Base-by-base conservation (phyloP, 2,888 invertebrate species). In the Cylindroiulus punctatus region DNA sequence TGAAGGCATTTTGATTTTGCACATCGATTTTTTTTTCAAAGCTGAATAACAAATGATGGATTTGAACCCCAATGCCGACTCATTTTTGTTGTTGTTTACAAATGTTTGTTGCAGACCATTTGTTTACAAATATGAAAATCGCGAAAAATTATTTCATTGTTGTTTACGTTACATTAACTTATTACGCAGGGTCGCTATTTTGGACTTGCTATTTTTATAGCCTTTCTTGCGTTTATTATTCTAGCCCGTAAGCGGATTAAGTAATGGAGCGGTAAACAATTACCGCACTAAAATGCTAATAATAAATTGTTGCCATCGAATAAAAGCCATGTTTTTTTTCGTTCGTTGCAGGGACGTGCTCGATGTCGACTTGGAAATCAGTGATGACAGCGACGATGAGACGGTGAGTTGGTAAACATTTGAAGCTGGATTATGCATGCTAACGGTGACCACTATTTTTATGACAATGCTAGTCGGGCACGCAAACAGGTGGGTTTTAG, bases 341-440 rank as follows among this genome's bases (percentile, higher is more conserved):
- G 22, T 85, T 85, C 19, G 26, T 85, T 85, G 14, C 52, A 86
- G 87, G 57, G 87, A 84, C 8, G 65, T 52, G 86, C 86, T 87
- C 40, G 82, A 47, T 52, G 86, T 57, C 19, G 87, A 87, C 57
- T 87, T 87, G 87, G 52, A 57, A 40, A 86, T 87, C 14, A 87
- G 87, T 44, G 87, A 86, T 22, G 86, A 87, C 36, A 87, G 87
- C 42, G 87, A 87, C 42, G 87, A 87, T 57, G 87, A 87, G 84
- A n/a, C 65, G 85, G 87, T 87, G 22, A 86, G 87, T 40, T 4
- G 40, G 5, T 7, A 40, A 40, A 40, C 4, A 40, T n/a, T n/a
- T n/a, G n/a, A n/a, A n/a, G 81, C 30, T 81, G 81, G 17, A 36
- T 30, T 30, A 81, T 3, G 32, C 14, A 7, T 19, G 2, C 0